These are phyloP conservation scores for Fratercula arctica DNA, from an alignment of 2,797 vertebrate species.

Conservation along the genomic window DNA sequence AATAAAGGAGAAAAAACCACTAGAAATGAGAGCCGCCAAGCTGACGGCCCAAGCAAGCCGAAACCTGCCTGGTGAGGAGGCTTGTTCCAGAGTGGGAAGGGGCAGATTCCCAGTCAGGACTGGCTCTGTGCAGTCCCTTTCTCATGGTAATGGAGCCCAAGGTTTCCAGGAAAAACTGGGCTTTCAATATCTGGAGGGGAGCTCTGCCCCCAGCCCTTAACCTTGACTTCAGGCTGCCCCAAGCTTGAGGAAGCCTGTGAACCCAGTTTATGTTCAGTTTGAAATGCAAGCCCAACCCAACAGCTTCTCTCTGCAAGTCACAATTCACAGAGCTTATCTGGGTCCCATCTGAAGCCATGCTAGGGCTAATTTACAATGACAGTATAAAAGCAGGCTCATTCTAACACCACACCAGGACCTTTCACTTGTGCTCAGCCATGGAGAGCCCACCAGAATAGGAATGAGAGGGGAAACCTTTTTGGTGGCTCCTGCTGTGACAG, in stretches of 20 bases:
- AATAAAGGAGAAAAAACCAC: slow-evolving; percentile 36
- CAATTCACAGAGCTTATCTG: not conserved
- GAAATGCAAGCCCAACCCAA: not conserved
- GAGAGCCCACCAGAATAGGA: not conserved
- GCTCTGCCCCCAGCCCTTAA: not conserved
- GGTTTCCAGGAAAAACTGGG: not conserved
- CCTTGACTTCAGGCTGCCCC: not conserved
- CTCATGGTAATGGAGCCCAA: not conserved
- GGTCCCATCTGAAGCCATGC: not conserved
- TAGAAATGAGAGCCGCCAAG: slow-evolving; percentile 35
- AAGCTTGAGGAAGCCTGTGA: not conserved
- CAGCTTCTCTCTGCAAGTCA: not conserved
- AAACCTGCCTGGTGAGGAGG: slow-evolving; percentile 36
- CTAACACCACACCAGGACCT: not conserved
- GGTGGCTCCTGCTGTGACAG: not conserved
- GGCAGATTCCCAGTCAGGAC: slow-evolving; percentile 28
- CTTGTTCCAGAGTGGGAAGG: slow-evolving; percentile 25
- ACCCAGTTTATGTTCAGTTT: not conserved
- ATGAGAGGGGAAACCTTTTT: not conserved
- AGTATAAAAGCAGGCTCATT: not conserved
- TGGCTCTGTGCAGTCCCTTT: not conserved
- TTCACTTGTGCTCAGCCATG: not conserved
- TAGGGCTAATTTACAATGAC: not conserved
- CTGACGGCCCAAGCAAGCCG: slow-evolving; percentile 50
- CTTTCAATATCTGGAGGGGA: not conserved